Evolutionary conservation across 1,140 invertebrate genomes (phyloP).

Genomic region (Drosophila dunni): DNA sequence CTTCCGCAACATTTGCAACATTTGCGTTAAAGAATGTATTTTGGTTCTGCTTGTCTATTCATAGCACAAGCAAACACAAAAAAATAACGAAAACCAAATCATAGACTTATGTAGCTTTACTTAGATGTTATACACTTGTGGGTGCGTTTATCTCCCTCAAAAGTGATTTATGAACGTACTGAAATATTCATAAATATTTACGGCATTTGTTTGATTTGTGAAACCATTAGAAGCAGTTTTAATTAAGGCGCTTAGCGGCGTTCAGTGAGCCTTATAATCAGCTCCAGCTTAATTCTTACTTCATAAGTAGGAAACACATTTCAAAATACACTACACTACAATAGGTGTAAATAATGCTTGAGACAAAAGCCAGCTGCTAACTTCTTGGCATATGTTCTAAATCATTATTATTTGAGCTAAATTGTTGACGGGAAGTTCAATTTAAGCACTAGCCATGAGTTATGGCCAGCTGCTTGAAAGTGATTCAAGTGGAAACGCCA

Average conservation of each 20-base stretch:
- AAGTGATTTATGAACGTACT: conserved; percentile 69
- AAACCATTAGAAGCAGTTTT: conserved; percentile 52
- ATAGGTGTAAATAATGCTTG: conserved; percentile 21
- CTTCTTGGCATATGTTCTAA: conserved; percentile 36
- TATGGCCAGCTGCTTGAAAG: conserved; percentile 50
- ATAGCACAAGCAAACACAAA: neutral
- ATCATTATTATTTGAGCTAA: conserved; percentile 34
- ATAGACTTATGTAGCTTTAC: conserved; percentile 26
- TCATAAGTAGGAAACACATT: conserved; percentile 33
- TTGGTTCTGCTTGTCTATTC: conserved; percentile 48
- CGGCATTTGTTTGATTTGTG: conserved; percentile 71
- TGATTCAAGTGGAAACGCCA: conserved; percentile 48
- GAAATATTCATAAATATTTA: conserved; percentile 68
- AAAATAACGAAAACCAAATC: too few relatives aligned
- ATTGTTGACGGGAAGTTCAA: conserved; percentile 64
- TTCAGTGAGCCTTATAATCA: conserved; percentile 42
- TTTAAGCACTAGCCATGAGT: conserved; percentile 60
- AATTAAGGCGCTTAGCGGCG: conserved; percentile 62
- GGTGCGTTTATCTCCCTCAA: conserved; percentile 56
- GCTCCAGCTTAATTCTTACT: conserved; percentile 10
- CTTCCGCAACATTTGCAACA: conserved; percentile 72
- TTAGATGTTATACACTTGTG: conserved; percentile 46
- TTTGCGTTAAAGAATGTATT: conserved; percentile 62
- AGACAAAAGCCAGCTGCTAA: conserved; percentile 33
- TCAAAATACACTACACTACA: conserved; percentile 13